Base-by-base conservation (phyloP, 2,888 invertebrate genomes). In the Helleia helle region DNA sequence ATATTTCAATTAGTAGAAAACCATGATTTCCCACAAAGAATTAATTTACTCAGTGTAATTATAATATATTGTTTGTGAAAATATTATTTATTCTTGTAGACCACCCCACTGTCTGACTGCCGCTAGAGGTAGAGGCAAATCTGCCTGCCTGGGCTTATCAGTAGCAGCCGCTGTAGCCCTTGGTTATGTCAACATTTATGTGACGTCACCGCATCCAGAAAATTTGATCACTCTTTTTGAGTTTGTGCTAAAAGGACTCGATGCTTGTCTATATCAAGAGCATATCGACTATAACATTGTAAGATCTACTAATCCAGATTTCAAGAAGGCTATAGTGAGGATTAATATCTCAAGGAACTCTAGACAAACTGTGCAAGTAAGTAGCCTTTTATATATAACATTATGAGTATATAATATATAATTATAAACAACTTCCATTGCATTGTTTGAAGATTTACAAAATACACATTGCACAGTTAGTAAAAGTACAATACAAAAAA, bases 171-270 rank as follows among this genome's bases (percentile, higher is more conserved):
- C 95, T 0, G 87, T 95, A 2, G 91, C 94, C 0, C 92, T 93
- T 56, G 91, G 92, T 17, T 95, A 94, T 65, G 94, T 96, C 26
- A 97, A 97, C 68, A 93, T 98, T 47, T 99, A 97, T 79, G 97
- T 99, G 25, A 98, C 99, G 0, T 96, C 97, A 40, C 99, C 99
- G 0, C 95, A 95, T 66, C 99, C 99, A 0, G 99, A 99, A 75
- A 99, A 99, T 84, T 88, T 99, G 65, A 95, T 94, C 46, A 99
- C 99, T 0, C 86, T 99, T 6, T 99, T 99, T 73, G 96, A 99
- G 69, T 99, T 99, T 71, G 88, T 98, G 2, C 90, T 98, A 41
- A 97, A 97, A 86, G 97, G 97, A 0, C 92, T 98, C 58, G 97
- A 99, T 72, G 94, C 93, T 0, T 83, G 99, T 36, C 91, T 95